Base-by-base conservation (phyloP, 2,797 vertebrate genomes). In the Amblyopsis hoosieri region DNA sequence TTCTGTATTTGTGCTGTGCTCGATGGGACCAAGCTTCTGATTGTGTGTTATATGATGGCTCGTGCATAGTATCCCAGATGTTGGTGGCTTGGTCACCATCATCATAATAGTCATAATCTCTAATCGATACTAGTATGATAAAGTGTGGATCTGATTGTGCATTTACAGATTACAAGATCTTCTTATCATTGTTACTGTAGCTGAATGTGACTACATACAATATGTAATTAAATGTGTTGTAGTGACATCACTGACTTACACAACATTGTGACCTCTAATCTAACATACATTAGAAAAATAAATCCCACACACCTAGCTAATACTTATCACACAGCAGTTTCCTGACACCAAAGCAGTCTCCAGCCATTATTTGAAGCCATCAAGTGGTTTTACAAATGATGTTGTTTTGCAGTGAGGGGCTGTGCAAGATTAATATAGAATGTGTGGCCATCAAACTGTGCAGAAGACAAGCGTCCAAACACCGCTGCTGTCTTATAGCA, bases 1-100 rank as follows among this genome's bases (percentile, higher is more conserved):
- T 88, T 93, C 89, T 77, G 89, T 90, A 89, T 90, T 91, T 89
- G 85, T 89, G 85, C 90, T 94, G 89, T 86, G 90, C 92, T 91
- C 85, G 88, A 88, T 71, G 79, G 78, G 88, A 85, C 81, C 14
- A 83, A 77, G 83, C 74, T 74, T 69, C 83, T 92, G 91, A 85
- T 89, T 73, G 37, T 80, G 79, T 77, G 76, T 72, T 72, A 78
- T 75, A 72, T 88, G 87, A 90, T 91, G 90, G 84, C 85, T 91
- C 83, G 86, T 91, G 89, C 91, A 84, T 79, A 75, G 59, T 50
- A 70, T 14, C 3, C 31, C 12, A 12, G 31, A 54, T 42, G 46
- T 45, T 13, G 19, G 51, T 53, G 62, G 59, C 29, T 29, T 80
- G 59, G 63, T 69, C 72, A 69, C 53, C 58, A 37, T 68, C 51